phyloP scores from a whole-genome alignment of 2,113 vertebrate genomes.

The Callithrix jacchus region DNA sequence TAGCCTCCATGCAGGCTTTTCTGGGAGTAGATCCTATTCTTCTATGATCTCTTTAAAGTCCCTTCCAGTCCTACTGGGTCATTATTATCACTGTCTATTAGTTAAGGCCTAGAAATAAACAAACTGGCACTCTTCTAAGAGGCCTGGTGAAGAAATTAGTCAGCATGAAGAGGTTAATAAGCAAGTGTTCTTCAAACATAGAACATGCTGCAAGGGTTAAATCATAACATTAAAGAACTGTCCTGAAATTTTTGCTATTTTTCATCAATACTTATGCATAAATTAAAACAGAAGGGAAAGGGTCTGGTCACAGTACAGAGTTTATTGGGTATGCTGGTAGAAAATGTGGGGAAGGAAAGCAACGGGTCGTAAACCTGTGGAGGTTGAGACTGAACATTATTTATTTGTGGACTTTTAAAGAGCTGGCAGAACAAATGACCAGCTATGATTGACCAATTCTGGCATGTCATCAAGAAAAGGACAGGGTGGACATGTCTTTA shows the following conservation, averaged over 20 bases:
- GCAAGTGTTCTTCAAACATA: background rate
- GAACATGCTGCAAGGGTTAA: background rate
- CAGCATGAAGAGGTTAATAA: background rate
- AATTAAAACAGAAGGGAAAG: conserved; percentile 21
- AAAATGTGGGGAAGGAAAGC: conserved; percentile 22
- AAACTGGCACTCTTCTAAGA: background rate
- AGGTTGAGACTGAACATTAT: conserved; percentile 45
- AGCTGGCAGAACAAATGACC: conserved; percentile 51
- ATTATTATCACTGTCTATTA: background rate
- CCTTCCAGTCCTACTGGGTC: background rate
- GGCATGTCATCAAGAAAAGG: conserved; percentile 68
- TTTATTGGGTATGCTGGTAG: background rate
- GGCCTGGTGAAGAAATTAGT: background rate
- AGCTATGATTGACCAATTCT: conserved; percentile 74
- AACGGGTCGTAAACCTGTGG: background rate
- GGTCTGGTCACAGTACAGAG: conserved; percentile 9
- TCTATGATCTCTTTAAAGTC: background rate
- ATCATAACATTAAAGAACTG: background rate
- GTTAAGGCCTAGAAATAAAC: background rate
- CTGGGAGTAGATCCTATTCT: background rate
- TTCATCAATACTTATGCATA: background rate
- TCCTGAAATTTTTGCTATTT: background rate
- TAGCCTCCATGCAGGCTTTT: background rate
- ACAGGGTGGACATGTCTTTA: conserved; percentile 63
- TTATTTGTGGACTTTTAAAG: conserved; percentile 66